These are phyloP conservation scores for Lasioglossum malachurum DNA, from an alignment of 2,888 invertebrate genomes.

Conservation along the genomic window DNA sequence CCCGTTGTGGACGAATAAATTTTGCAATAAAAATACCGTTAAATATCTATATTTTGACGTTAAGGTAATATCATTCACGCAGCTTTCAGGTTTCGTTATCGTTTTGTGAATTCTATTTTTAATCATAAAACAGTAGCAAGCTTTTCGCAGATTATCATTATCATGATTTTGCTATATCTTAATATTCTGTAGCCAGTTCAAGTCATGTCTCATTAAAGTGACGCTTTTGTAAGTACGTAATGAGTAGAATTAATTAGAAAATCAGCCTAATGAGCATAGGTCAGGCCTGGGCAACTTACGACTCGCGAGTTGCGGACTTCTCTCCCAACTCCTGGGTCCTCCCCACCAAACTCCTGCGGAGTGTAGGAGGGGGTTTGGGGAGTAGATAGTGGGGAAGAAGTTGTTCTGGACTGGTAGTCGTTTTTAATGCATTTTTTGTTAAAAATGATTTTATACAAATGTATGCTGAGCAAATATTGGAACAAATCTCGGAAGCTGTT, in stretches of 20 bases:
- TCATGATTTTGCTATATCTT: neutral
- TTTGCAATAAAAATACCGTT: neutral
- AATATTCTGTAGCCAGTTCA: neutral
- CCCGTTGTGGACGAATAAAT: neutral
- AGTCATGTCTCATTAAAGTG: neutral
- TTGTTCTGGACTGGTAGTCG: neutral
- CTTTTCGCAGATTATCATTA: neutral
- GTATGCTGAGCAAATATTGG: neutral
- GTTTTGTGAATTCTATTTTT: neutral
- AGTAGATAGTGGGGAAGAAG: no score
- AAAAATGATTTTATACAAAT: neutral
- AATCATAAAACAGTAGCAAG: neutral
- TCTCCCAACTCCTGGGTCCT: no score
- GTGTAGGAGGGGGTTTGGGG: no score
- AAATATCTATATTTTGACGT: neutral
- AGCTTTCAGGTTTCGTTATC: neutral
- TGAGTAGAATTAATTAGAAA: neutral
- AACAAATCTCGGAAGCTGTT: neutral
- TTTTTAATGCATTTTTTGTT: neutral
- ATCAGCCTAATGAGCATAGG: neutral
- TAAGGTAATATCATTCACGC: neutral
- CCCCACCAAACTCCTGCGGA: no score
- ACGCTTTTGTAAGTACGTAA: conserved; percentile 9
- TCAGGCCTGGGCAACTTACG: no score
- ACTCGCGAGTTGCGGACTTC: no score